These are phyloP conservation scores for Phyllotreta striolata DNA, from an alignment of 2,888 invertebrate species.

Conservation along the genomic window DNA sequence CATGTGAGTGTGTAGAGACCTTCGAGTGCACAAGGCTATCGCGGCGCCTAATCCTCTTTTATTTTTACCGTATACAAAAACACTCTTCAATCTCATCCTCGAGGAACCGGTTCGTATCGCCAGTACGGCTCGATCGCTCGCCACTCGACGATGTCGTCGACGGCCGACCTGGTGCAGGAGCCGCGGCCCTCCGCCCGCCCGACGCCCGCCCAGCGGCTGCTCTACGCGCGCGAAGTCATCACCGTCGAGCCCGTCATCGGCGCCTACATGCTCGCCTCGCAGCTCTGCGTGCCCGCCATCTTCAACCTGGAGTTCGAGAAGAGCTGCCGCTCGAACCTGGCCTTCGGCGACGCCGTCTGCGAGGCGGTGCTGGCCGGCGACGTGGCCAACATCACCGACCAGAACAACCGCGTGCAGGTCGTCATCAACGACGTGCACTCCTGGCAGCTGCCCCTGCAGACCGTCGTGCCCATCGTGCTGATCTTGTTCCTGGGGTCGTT, in stretches of 20 bases:
- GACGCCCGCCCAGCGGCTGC: constrained; percentile 42
- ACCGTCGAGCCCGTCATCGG: constrained; percentile 58
- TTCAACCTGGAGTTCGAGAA: constrained; percentile 67
- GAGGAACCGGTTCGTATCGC: neutral
- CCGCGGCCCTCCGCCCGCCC: constrained; percentile 11
- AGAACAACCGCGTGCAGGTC: constrained; percentile 61
- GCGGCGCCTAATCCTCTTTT: neutral
- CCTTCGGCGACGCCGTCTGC: constrained; percentile 64
- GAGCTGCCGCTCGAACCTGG: constrained; percentile 64
- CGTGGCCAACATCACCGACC: constrained; percentile 51
- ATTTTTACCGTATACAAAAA: too few species aligned
- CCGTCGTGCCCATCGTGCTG: constrained; percentile 55
- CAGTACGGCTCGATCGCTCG: too few species aligned
- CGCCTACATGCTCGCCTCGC: constrained; percentile 53
- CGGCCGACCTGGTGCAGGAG: constrained; percentile 50
- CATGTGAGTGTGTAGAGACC: constrained; percentile 3
- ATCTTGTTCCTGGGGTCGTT: constrained; percentile 59
- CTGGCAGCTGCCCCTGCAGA: constrained; percentile 56
- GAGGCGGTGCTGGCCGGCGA: constrained; percentile 56
- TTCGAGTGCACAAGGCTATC: too few species aligned
- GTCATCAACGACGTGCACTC: constrained; percentile 62
- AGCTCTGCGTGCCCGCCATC: constrained; percentile 60
- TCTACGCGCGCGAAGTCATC: constrained; percentile 51
- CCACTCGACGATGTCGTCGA: constrained; percentile 49
- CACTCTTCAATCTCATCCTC: too few species aligned